These are phyloP conservation scores for Scrobipalpa atriplicella DNA, from an alignment of 2,888 invertebrate genomes.

Conservation along the genomic window DNA sequence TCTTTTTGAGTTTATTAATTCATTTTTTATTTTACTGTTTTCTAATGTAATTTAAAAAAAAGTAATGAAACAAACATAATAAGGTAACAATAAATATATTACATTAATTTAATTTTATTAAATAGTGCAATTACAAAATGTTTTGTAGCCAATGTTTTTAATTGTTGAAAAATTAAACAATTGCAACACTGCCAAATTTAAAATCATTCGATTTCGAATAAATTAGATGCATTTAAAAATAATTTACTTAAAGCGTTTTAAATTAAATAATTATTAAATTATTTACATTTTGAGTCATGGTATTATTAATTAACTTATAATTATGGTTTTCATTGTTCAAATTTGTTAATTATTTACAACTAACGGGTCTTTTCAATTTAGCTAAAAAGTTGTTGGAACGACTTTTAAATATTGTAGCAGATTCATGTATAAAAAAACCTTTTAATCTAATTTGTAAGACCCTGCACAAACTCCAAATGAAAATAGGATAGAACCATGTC, in stretches of 20 bases:
- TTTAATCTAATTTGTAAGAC: conserved; percentile 1
- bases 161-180: conserved; percentile 37
- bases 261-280: conserved; percentile 51
- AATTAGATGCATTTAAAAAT: conserved; percentile 59
- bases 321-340: conserved; percentile 33
- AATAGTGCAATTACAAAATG: conserved; percentile 61
- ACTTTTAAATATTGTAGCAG: neutral
- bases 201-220: conserved; percentile 40
- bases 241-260: conserved; percentile 45
- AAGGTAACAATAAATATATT: conserved; percentile 76
- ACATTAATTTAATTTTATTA: conserved; percentile 70
- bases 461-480: conserved; percentile 34
- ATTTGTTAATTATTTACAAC: conserved; percentile 37
- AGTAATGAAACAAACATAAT: conserved; percentile 44
- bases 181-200: conserved; percentile 36
- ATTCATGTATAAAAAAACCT: neutral
- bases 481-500: conserved; percentile 42
- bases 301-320: conserved; percentile 44
- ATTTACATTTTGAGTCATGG: conserved; percentile 39
- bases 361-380: conserved; percentile 34
- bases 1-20: too few species aligned
- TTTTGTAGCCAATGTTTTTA: conserved; percentile 42
- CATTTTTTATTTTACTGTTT: neutral
- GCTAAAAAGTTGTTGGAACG: neutral
- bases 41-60: neutral